A percentile compares a stretch with the other conserved stretches of the same genome.
Evolutionary conservation across 2,888 invertebrate genomes (phyloP).

Genomic region (Tubulanus polymorphus): DNA sequence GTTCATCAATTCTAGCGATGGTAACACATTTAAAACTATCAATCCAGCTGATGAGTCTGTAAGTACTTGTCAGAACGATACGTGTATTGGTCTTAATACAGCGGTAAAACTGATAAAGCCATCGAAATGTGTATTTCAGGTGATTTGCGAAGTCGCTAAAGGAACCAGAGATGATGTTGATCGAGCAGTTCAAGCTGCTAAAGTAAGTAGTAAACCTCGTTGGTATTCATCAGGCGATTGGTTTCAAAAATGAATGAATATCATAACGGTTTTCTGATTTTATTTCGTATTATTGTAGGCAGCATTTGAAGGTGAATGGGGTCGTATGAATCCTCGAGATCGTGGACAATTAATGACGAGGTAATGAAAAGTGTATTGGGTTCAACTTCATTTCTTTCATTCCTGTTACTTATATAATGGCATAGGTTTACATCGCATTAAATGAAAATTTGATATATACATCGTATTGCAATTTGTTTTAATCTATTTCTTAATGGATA

Average conservation of each 20-base stretch:
- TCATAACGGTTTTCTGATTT: too few species aligned
- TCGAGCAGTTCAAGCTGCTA: constrained; percentile 80
- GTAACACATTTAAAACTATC: constrained; percentile 62
- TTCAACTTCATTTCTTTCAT: too few species aligned
- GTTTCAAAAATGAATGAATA: background rate
- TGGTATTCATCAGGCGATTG: background rate
- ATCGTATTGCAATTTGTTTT: too few species aligned
- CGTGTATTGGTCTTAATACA: too few species aligned
- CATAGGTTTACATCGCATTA: too few species aligned
- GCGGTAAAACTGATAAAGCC: too few species aligned
- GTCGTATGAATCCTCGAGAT: constrained; percentile 88
- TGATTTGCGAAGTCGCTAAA: constrained; percentile 59
- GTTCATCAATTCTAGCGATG: constrained; percentile 71
- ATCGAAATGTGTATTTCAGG: constrained; percentile 27
- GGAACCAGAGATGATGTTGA: constrained; percentile 79
- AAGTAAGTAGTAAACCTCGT: constrained; percentile 55
- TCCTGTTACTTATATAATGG: too few species aligned
- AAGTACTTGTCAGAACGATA: too few species aligned
- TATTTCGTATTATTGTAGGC: constrained; percentile 56
- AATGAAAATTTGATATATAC: too few species aligned
- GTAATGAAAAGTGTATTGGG: too few species aligned
- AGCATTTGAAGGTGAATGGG: constrained; percentile 86
- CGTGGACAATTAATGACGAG: constrained; percentile 77
- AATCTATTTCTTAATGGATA: too few species aligned
- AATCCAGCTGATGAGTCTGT: constrained; percentile 83